A percentile compares a stretch with the other conserved stretches of the same genome.
phyloP scores from a whole-genome alignment of 2,113 vertebrate genomes.

The Saimiri boliviensis region DNA sequence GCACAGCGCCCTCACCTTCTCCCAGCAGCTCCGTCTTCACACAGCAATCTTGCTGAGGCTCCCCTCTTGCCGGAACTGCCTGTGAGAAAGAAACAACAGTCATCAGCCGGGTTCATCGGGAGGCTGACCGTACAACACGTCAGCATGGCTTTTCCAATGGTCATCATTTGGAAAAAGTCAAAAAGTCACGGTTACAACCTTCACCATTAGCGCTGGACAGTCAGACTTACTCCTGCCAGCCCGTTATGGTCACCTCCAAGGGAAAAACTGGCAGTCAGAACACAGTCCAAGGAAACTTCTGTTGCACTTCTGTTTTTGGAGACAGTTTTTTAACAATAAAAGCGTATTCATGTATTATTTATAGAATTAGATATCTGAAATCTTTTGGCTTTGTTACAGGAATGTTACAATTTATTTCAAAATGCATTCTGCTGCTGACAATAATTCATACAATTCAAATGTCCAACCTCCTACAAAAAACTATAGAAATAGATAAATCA shows the following conservation, averaged over 20 bases:
- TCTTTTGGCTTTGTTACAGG: not conserved
- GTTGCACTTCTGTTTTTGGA: not conserved
- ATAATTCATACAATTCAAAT: not conserved
- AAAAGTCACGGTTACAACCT: not conserved
- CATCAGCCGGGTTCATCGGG: not conserved
- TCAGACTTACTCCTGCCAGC: rapidly evolving
- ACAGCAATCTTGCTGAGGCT: slow-evolving; percentile 83
- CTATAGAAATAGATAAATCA: not conserved
- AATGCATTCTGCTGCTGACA: not conserved
- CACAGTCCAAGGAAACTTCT: not conserved
- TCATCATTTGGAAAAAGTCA: rapidly evolving
- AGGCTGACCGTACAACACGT: not conserved
- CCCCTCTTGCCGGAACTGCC: slow-evolving; percentile 83
- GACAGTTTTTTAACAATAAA: not conserved
- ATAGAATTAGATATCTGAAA: not conserved
- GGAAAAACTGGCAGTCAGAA: not conserved
- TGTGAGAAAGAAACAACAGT: slow-evolving; percentile 54
- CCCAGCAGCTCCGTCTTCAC: slow-evolving; percentile 85
- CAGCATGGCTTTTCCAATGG: not conserved
- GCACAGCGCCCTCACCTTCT: slow-evolving; percentile 81
- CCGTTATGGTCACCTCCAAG: rapidly evolving
- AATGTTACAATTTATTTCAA: not conserved
- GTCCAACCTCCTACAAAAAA: not conserved
- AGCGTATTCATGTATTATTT: not conserved
- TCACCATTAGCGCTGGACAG: no score